phyloP scores from a whole-genome alignment of 2,113 vertebrate species.

The Daphoenositta chrysoptera region DNA sequence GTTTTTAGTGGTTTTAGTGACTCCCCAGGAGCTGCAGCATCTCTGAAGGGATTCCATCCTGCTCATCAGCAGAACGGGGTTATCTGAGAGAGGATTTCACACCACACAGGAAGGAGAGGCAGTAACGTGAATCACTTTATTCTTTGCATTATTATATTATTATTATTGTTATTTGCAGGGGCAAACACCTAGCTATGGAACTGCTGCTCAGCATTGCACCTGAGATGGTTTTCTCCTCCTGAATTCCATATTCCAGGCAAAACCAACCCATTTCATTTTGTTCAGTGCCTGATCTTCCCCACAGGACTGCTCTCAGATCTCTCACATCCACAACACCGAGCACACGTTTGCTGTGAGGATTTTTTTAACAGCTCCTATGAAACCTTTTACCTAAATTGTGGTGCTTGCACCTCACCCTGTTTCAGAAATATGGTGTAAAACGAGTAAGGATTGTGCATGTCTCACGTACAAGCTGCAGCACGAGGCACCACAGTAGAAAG shows the following conservation, averaged over 20 bases:
- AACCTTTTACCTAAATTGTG: background rate
- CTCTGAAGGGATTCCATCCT: background rate
- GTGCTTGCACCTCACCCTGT: fast-evolving
- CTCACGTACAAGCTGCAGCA: background rate
- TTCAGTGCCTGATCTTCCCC: background rate
- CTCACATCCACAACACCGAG: background rate
- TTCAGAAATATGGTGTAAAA: background rate
- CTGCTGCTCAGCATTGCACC: background rate
- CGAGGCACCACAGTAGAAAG: background rate
- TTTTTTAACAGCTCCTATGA: background rate
- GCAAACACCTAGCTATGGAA: background rate
- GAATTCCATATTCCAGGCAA: background rate
- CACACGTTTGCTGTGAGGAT: background rate
- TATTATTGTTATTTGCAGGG: too few species aligned
- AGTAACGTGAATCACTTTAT: too few species aligned
- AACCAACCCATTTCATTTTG: background rate
- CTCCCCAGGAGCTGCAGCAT: background rate
- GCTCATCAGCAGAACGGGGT: background rate
- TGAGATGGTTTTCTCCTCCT: fast-evolving
- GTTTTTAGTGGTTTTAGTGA: background rate
- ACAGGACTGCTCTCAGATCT: background rate
- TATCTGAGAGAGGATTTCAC: background rate
- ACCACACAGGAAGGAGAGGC: background rate
- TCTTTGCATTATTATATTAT: too few species aligned
- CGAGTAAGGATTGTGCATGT: background rate